Base-by-base conservation (phyloP, 2,888 invertebrate species). In the Zonitis immaculata region DNA sequence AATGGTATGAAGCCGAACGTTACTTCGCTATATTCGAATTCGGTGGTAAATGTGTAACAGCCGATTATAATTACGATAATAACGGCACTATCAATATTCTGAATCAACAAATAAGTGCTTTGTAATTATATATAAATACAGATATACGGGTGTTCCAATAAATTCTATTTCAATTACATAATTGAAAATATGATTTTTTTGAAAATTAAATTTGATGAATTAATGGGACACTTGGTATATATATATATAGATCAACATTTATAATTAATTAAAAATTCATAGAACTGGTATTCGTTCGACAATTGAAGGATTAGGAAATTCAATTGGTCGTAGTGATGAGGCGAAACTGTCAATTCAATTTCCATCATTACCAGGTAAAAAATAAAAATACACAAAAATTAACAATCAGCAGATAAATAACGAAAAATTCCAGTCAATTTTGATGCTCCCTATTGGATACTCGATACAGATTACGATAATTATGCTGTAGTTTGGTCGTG, bases 11-110 rank as follows among this genome's bases (percentile, higher is more conserved):
- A 72, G 80, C 82, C 14, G 84, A 87, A 63, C 83, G 86, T 65
- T 91, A 89, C 73, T 88, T 88, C 66, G 84, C 86, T 42, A 66
- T 87, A n/a, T 87, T 88, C 70, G 85, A 90, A 72, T 73, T 86
- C 7, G 87, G 85, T 4, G 87, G 87, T 26, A 86, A 84, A 66
- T 91, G 90, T 69, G 83, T 88, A 47, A 84, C 84, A 2, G 87
- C 89, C 0, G 80, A 81, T 53, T 89, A 89, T 71, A 77, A 72
- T 57, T 66, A 64, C 56, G 75, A 66, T 62, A 77, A 71, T 63
- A 81, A 77, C 58, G 76, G 75, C 7, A 67, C 73, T 3, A 58
- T 79, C 11, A 71, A 66, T 32, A 73, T 80, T 28, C 53, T 74
- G 18, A 79, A 79, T 62, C 65, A 65, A 35, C 77, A 78, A 65